Percentiles rank a stretch among this genome's conserved stretches.
phyloP scores from a whole-genome alignment of 2,113 vertebrate genomes.

The Erinaceus europaeus region DNA sequence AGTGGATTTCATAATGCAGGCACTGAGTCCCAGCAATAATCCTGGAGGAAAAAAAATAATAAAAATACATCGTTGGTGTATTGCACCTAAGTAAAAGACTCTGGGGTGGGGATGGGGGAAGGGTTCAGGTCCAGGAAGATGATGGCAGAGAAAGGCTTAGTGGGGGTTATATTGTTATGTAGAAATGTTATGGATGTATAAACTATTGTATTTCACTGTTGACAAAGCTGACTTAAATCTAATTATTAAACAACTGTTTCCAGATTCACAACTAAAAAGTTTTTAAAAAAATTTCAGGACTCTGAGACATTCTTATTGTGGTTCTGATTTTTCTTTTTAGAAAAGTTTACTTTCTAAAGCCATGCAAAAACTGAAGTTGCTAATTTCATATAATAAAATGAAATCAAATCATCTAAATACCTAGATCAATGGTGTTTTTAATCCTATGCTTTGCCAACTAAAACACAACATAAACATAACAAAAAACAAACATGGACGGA shows the following conservation, averaged over 20 bases:
- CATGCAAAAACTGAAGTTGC: not conserved
- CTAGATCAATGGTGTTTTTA: constrained; percentile 2
- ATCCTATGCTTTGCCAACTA: not conserved
- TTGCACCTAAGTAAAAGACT: no score
- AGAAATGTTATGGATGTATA: no score
- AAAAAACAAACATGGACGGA: not conserved
- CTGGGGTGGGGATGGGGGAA: no score
- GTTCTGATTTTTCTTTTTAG: not conserved
- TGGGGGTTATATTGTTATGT: no score
- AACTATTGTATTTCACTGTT: no score
- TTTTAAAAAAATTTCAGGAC: not conserved
- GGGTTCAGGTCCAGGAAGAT: no score
- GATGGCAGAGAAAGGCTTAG: no score
- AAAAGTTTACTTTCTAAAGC: constrained; percentile 32
- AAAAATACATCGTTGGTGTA: no score
- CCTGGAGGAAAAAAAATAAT: no score
- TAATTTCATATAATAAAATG: not conserved
- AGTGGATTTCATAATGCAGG: no score
- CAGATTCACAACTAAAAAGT: not conserved
- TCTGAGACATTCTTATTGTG: not conserved
- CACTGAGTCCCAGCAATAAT: no score
- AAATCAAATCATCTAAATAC: constrained; percentile 33
- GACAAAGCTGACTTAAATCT: not conserved
- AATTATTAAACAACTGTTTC: constrained; percentile 9
- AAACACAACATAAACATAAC: not conserved